Base-by-base conservation (phyloP, 1,140 invertebrate species). In the Diprion similis region DNA sequence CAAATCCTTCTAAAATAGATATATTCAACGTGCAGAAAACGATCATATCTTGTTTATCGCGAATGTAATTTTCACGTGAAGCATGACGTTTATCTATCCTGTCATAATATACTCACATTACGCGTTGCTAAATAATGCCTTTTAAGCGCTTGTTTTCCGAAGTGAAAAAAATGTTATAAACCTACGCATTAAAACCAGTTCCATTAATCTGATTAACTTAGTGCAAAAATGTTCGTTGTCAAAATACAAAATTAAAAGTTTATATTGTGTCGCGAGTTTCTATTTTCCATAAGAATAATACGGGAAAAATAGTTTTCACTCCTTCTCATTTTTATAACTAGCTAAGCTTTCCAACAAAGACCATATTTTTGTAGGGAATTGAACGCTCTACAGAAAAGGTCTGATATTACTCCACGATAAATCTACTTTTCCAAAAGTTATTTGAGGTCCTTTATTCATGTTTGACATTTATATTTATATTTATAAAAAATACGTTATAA, bases 31-130 rank as follows among this genome's bases (percentile, higher is more conserved):
- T 51, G 48, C 15, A 51, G 48, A 51, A 51, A 51, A 51, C 48
- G 48, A 15, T 51, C 48, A 51, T 51, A 51, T 51, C 48, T 51
- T 0, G 48, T 51, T 51, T 51, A 51, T 51, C 15, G 15, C 10
- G 48, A 51, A 51, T 51, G 48, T 51, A 51, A 51, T 51, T 51
- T 51, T 51, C 48, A 51, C 48, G 48, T 51, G 48, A 51, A 15
- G 10, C 15, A 51, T 51, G 48, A 51, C 15, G 10, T 51, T 10
- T 51, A 51, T 51, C 15, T 0, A 51, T 51, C 48, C 10, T 51
- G 1, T 51, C 48, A 51, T 51, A 51, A 51, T 51, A 0, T 51
- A 51, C 48, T 10, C 15, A 51, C 48, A 51, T 51, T 51, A 51
- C 48, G 15, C 48, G 1, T 51, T 51, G 0, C 48, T 51, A 15